phyloP scores from a whole-genome alignment of 2,888 invertebrate species.

The Tiliacea citrago region DNA sequence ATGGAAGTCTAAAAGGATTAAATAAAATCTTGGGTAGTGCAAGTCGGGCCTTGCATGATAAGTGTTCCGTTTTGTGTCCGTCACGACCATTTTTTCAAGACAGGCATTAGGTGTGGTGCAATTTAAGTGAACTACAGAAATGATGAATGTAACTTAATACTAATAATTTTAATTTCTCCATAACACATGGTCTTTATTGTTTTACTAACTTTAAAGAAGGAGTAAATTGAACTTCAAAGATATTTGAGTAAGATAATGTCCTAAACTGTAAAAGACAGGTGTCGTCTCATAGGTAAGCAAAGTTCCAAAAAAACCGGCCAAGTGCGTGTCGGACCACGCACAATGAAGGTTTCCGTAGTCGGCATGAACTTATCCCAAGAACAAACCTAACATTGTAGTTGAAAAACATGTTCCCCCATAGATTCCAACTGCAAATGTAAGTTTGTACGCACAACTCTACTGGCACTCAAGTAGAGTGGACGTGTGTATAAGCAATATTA shows the following conservation, averaged over 20 bases:
- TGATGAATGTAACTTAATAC: background rate
- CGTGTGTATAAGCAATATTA: too few relatives aligned
- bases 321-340: too few relatives aligned
- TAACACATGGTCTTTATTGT: background rate
- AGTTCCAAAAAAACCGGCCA: background rate
- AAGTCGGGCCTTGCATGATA: slow-evolving; percentile 40
- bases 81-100: slow-evolving; percentile 22
- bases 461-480: too few relatives aligned
- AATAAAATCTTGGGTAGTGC: slow-evolving; percentile 40
- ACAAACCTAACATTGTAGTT: too few relatives aligned
- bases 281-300: background rate
- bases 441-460: too few relatives aligned
- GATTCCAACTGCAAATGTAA: too few relatives aligned
- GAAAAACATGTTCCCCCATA: too few relatives aligned
- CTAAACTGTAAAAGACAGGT: background rate
- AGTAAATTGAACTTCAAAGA: background rate
- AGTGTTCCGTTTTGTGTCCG: slow-evolving; percentile 37
- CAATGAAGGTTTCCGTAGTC: too few relatives aligned
- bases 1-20: slow-evolving; percentile 52
- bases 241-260: background rate
- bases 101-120: slow-evolving; percentile 10
- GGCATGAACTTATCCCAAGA: too few relatives aligned
- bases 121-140: slow-evolving; percentile 9
- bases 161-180: background rate
- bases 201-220: background rate